Base-by-base conservation (phyloP, 2,113 vertebrate species). In the Coryphaenoides rupestris region DNA sequence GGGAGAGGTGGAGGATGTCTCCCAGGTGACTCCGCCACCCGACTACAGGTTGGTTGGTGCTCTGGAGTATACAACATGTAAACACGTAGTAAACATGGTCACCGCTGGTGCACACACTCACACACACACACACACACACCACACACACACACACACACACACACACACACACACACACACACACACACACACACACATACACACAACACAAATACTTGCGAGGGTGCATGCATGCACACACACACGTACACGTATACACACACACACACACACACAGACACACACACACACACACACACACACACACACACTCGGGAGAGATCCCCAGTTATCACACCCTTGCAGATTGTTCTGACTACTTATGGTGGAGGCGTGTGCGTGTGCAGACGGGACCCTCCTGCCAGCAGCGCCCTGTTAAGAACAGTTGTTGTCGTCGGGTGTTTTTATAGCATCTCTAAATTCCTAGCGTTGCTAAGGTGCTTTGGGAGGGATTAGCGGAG, bases 381-480 rank as follows among this genome's bases (percentile, higher is more conserved):
- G 78, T 87, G 80, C 86, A 89, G 86, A 89, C 83, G 86, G 75
- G 84, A 83, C 82, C 82, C 83, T 86, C 78, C 84, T 88, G 87
- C 87, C 87, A 88, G 86, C 74, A 86, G 78, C 86, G 78, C 84
- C 81, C 84, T 74, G 86, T 88, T 86, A 89, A 88, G 86, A 88
- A 84, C 86, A 89, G 86, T 89, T 85, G 85, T 88, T 79, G 82
- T 85, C 65, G 68, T 75, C 70, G 73, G 75, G 56, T 63, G 63
- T 75, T 82, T 80, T 87, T 87, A 84, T 81, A 85, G 78, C 85
- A 84, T 89, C 84, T 87, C 77, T 86, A 88, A 87, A 87, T 88
- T 87, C 78, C 81, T 77, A 87, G 88, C 84, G 83, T 90, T 89
- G 86, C 86, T 88, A 88, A 90, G 86, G 85, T 89, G 86, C 86